Evolutionary conservation across 2,888 invertebrate genomes (phyloP).

Genomic region (Seira sanloemensis): DNA sequence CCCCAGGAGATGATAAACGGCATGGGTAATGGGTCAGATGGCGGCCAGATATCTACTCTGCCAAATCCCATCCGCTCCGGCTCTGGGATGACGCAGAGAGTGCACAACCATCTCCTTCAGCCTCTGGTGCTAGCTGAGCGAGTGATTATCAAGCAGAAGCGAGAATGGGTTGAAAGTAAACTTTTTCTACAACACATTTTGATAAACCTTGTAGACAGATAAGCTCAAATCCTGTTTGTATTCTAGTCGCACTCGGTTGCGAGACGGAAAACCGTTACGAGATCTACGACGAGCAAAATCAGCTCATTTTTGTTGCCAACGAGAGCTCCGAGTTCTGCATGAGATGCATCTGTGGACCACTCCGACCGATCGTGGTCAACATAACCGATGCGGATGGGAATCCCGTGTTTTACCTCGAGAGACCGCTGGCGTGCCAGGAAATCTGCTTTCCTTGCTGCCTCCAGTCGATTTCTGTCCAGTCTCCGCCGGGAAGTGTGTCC

Average conservation of each 20-base stretch:
- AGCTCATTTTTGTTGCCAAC: slow-evolving; percentile 15
- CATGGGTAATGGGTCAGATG: background rate
- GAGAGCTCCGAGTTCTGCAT: slow-evolving; percentile 39
- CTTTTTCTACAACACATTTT: no score
- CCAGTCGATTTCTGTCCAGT: slow-evolving; percentile 20
- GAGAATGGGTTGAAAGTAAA: slow-evolving; percentile 34
- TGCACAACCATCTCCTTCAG: no score
- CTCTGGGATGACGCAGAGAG: no score
- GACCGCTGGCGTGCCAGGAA: slow-evolving; percentile 39
- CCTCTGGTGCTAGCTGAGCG: slow-evolving; percentile 20
- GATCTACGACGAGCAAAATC: slow-evolving; percentile 31
- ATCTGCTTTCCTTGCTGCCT: slow-evolving; percentile 42
- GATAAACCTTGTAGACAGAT: no score
- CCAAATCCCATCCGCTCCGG: no score
- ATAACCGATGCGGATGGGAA: slow-evolving; percentile 24
- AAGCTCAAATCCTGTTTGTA: no score
- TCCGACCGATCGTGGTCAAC: slow-evolving; percentile 29
- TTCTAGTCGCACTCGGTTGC: slow-evolving; percentile 32
- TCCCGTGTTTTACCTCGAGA: slow-evolving; percentile 2
- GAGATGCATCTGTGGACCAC: slow-evolving; percentile 35
- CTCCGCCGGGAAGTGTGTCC: slow-evolving; percentile 17
- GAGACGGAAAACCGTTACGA: slow-evolving; percentile 37
- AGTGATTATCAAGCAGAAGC: slow-evolving; percentile 31
- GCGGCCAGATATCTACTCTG: no score
- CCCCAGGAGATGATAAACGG: slow-evolving; percentile 22